Conservation (phyloP, 1,140 invertebrate species). For the Tetramorium alpestre region DNA sequence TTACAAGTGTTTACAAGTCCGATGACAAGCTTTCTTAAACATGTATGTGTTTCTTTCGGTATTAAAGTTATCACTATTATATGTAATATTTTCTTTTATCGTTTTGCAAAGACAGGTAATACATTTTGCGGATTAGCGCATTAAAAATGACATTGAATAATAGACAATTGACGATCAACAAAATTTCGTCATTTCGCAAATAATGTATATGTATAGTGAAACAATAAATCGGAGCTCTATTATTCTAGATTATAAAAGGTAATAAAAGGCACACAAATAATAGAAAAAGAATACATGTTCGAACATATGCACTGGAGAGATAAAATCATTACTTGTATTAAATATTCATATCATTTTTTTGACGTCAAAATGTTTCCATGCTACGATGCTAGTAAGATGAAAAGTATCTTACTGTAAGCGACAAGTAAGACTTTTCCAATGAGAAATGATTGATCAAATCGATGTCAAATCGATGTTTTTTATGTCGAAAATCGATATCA, state of each 20-base stretch:
- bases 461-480: too few species aligned
- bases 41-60: neutral
- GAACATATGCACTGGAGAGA: neutral
- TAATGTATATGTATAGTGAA: neutral
- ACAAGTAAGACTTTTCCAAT: too few species aligned
- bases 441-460: too few species aligned
- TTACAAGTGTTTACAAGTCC: neutral
- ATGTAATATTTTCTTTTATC: neutral
- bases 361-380: neutral
- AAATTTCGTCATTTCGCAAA: neutral
- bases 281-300: too few species aligned
- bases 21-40: neutral
- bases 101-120: neutral
- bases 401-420: too few species aligned
- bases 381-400: too few species aligned
- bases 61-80: neutral
- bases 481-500: too few species aligned
- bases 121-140: neutral
- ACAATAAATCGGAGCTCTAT: neutral
- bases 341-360: neutral
- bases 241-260: neutral
- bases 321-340: neutral
- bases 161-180: neutral
- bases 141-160: neutral
- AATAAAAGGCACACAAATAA: neutral